phyloP scores from a whole-genome alignment of 1,140 invertebrate genomes.

The Hyles euphorbiae region DNA sequence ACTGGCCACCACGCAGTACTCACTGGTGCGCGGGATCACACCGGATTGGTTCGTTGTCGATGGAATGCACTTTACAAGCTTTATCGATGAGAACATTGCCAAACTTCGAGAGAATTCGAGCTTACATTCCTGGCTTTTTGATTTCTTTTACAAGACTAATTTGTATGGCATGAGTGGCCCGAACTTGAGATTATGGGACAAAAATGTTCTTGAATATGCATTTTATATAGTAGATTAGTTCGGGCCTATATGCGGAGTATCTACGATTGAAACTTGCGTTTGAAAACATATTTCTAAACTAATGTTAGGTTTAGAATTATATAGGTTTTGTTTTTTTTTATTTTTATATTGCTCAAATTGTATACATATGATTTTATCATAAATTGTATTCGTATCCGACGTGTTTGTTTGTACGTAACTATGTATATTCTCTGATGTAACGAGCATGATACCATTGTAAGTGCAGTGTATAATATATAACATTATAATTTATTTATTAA shows the following conservation, averaged over 20 bases:
- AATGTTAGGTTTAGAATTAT: conserved; percentile 16
- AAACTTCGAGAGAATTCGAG: conserved; percentile 36
- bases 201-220: too few species aligned
- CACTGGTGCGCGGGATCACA: background rate
- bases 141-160: too few species aligned
- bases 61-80: conserved; percentile 25
- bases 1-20: background rate
- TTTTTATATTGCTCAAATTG: conserved; percentile 71
- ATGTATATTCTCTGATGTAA: conserved; percentile 64
- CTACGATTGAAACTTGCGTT: too few species aligned
- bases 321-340: conserved; percentile 64
- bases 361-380: conserved; percentile 43
- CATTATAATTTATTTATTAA: conserved; percentile 75
- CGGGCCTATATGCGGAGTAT: too few species aligned
- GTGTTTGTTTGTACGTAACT: conserved; percentile 53
- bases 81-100: conserved; percentile 39
- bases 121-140: conserved; percentile 1
- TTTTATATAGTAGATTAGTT: too few species aligned
- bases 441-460: conserved; percentile 64
- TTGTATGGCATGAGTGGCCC: too few species aligned
- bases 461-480: conserved; percentile 71
- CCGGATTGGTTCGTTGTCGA: background rate
- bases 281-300: too few species aligned
- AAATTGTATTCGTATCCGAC: conserved; percentile 35
- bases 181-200: too few species aligned